phyloP scores from a whole-genome alignment of 2,888 invertebrate genomes.

The Dicycla oo region DNA sequence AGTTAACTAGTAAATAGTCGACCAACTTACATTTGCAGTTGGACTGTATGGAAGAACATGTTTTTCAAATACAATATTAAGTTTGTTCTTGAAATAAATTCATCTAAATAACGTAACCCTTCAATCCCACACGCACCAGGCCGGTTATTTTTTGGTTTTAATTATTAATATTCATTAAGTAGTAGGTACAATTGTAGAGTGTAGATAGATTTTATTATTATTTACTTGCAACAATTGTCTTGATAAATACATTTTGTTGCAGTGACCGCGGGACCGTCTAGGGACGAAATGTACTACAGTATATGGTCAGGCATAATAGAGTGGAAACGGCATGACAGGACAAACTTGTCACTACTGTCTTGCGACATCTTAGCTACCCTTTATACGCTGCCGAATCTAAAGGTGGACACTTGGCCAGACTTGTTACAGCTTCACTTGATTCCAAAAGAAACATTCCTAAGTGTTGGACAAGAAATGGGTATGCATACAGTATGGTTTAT shows the following conservation, averaged over 20 bases:
- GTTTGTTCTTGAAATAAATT: too few relatives aligned
- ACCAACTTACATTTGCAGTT: too few relatives aligned
- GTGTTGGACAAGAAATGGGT: background rate
- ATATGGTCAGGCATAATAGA: conserved; percentile 15
- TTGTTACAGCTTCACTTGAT: conserved; percentile 21
- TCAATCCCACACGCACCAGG: too few relatives aligned
- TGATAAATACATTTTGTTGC: conserved; percentile 1
- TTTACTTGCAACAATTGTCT: too few relatives aligned
- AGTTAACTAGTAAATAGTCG: too few relatives aligned
- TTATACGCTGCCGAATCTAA: background rate
- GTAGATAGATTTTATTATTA: background rate
- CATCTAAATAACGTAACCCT: too few relatives aligned
- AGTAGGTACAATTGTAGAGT: too few relatives aligned
- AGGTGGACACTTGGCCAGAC: background rate
- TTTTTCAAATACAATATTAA: too few relatives aligned
- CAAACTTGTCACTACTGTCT: background rate
- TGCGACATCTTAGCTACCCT: background rate
- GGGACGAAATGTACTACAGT: background rate
- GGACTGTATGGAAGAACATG: too few relatives aligned
- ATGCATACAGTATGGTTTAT: conserved; percentile 1
- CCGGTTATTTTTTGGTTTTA: background rate
- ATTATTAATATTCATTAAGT: background rate
- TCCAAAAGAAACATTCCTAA: conserved; percentile 1
- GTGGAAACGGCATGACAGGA: conserved; percentile 23
- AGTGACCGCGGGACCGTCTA: background rate